phyloP scores from a whole-genome alignment of 2,888 invertebrate genomes.

The Ennomos fuscantarius region DNA sequence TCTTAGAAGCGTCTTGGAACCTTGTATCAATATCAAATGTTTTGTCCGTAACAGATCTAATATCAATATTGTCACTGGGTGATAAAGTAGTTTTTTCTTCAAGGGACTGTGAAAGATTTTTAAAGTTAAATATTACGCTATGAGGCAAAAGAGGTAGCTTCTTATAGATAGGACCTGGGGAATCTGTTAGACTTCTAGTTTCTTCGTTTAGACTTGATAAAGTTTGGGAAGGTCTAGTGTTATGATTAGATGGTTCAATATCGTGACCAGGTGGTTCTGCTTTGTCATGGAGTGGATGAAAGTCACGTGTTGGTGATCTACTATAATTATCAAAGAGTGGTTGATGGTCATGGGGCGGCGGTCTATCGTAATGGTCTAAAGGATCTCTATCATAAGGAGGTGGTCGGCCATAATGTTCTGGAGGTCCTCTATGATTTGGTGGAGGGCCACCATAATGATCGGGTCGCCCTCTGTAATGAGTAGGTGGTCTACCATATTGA shows the following conservation, averaged over 20 bases:
- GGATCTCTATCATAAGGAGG: slow-evolving; percentile 18
- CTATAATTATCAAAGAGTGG: slow-evolving; percentile 17
- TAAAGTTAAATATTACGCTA: not conserved
- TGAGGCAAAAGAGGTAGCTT: slow-evolving; percentile 10
- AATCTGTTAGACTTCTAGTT: slow-evolving; percentile 6
- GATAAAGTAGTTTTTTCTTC: slow-evolving; percentile 3
- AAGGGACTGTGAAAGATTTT: slow-evolving; percentile 7
- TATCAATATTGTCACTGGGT: slow-evolving; percentile 16
- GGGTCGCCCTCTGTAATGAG: slow-evolving; percentile 19
- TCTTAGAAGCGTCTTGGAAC: slow-evolving; percentile 18
- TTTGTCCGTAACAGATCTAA: slow-evolving; percentile 22
- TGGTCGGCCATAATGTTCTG: slow-evolving; percentile 18
- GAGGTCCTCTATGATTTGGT: slow-evolving; percentile 14
- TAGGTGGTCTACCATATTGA: too few species aligned
- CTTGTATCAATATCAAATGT: slow-evolving; percentile 36
- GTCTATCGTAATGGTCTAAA: slow-evolving; percentile 23
- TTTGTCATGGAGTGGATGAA: slow-evolving; percentile 8
- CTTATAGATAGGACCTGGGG: slow-evolving; percentile 15
- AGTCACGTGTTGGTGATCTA: slow-evolving; percentile 23
- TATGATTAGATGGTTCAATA: slow-evolving; percentile 3
- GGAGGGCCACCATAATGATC: slow-evolving; percentile 23
- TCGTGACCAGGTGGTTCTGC: slow-evolving; percentile 18
- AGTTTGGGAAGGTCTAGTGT: slow-evolving; percentile 8
- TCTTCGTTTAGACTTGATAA: slow-evolving; percentile 5
- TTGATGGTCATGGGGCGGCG: slow-evolving; percentile 16